phyloP scores from a whole-genome alignment of 2,113 vertebrate species.

The Eulemur rufifrons region DNA sequence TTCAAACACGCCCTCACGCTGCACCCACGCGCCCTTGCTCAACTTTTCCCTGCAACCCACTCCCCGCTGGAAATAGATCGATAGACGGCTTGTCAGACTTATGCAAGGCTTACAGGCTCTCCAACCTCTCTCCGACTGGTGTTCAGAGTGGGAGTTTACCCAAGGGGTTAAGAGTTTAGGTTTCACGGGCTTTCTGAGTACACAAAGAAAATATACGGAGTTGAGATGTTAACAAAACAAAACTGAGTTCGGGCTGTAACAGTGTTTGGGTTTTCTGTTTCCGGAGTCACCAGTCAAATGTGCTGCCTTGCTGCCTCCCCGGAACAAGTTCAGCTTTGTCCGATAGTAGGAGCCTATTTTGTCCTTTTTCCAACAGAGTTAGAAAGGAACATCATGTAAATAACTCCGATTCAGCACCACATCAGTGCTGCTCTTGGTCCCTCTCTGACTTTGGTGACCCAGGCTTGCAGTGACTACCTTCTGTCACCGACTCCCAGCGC shows the following conservation, averaged over 20 bases:
- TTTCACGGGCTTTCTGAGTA: not conserved
- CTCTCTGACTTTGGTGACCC: not conserved
- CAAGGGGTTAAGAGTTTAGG: constrained; percentile 60
- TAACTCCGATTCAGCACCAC: not conserved
- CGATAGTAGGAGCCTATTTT: not conserved
- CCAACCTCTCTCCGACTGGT: constrained; percentile 24
- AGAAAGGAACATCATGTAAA: not conserved
- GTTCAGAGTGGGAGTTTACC: constrained; percentile 57
- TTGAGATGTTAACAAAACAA: not conserved
- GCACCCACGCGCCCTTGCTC: constrained; percentile 61
- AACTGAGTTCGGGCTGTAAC: not conserved
- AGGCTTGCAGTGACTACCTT: not conserved
- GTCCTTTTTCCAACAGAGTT: not conserved
- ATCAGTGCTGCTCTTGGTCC: no score
- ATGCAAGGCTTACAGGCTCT: constrained; percentile 55
- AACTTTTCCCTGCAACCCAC: constrained; percentile 71
- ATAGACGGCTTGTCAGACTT: constrained; percentile 68
- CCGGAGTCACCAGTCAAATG: not conserved
- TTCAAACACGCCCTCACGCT: constrained; percentile 51
- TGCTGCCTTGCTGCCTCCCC: no score
- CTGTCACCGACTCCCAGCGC: not conserved
- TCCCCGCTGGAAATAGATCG: constrained; percentile 73
- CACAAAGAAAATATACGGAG: not conserved
- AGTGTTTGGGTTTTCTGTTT: not conserved
- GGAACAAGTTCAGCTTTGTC: not conserved